Percentiles rank a stretch among this genome's conserved stretches.
Conservation (phyloP, 35 echinoderm and acorn worm species). For the Acanthaster planci region DNA sequence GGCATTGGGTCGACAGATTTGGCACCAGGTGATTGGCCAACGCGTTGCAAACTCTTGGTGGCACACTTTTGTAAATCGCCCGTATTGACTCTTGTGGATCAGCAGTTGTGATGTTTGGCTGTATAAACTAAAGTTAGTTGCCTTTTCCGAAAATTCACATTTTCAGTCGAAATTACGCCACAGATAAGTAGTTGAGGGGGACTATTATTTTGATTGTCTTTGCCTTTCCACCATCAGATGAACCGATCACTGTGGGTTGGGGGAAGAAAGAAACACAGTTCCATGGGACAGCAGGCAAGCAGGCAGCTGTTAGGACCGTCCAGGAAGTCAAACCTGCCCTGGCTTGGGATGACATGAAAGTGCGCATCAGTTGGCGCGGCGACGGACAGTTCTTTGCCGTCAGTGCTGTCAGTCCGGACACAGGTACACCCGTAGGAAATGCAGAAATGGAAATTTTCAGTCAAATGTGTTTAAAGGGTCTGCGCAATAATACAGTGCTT, state of each 20-base stretch:
- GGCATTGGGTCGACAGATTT: too few species aligned
- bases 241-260: constrained; percentile 95
- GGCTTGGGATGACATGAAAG: constrained; percentile 76
- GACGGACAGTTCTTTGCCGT: constrained; percentile 96
- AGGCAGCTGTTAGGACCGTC: constrained; percentile 62
- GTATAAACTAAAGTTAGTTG: too few species aligned
- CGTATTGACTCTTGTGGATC: too few species aligned
- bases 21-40: too few species aligned
- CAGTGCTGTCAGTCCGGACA: constrained; percentile 63
- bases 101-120: too few species aligned
- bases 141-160: too few species aligned
- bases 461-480: too few species aligned
- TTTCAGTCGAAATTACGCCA: too few species aligned
- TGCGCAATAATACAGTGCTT: too few species aligned
- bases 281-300: constrained; percentile 87
- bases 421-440: constrained; percentile 34
- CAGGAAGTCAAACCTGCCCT: constrained; percentile 56
- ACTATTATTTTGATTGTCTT: neutral
- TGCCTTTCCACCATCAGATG: constrained; percentile 39
- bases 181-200: neutral
- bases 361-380: constrained; percentile 83
- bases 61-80: too few species aligned
- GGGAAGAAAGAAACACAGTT: constrained; percentile 97
- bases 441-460: too few species aligned
- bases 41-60: too few species aligned